Conservation (phyloP, 2,113 vertebrate species). For the Rattus rattus region DNA sequence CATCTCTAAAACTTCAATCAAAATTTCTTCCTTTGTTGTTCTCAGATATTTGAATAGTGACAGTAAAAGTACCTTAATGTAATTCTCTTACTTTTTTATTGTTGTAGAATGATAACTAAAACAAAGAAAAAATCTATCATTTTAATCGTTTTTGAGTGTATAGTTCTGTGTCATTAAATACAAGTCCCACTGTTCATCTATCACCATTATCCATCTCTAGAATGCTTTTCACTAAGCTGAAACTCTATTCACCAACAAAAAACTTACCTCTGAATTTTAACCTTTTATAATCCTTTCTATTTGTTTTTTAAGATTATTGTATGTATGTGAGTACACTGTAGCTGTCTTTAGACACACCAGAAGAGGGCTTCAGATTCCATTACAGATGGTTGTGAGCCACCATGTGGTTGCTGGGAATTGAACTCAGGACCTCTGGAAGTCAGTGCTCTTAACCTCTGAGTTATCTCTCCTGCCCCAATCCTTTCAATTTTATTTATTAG, state of each 20-base stretch:
- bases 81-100: slow-evolving; percentile 14
- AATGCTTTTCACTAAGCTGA: neutral
- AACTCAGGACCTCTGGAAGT: too few species aligned
- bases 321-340: too few species aligned
- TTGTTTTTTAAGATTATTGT: too few species aligned
- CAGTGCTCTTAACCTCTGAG: too few species aligned
- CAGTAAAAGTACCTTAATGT: neutral
- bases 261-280: neutral
- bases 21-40: neutral
- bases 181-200: neutral
- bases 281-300: neutral
- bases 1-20: neutral
- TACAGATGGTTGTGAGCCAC: too few species aligned
- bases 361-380: too few species aligned
- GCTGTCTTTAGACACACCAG: too few species aligned
- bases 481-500: neutral
- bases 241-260: slow-evolving; percentile 31
- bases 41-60: neutral
- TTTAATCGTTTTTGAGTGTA: slow-evolving; percentile 5
- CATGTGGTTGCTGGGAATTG: too few species aligned
- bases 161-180: neutral
- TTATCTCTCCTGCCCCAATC: too few species aligned
- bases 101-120: neutral
- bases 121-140: neutral
- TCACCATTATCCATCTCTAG: neutral